Percentiles rank a stretch among this genome's conserved stretches.
Evolutionary conservation across 2,797 vertebrate species (phyloP).

Genomic region (Paguma larvata): DNA sequence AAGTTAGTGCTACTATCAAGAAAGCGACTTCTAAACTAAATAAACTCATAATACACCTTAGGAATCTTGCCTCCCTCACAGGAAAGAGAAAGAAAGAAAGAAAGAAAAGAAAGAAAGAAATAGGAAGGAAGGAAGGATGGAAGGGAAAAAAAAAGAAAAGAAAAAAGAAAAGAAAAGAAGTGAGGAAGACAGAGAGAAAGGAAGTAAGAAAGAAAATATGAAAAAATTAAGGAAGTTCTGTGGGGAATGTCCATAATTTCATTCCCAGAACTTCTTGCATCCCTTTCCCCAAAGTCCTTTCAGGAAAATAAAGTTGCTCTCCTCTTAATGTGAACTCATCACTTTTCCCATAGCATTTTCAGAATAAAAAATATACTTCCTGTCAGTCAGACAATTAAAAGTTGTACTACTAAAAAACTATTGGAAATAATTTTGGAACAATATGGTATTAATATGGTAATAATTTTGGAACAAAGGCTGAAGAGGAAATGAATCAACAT

Average conservation of each 20-base stretch:
- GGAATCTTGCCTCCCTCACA: neutral
- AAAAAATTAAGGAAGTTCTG: neutral
- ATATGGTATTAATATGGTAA: neutral
- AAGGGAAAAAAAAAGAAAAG: no score
- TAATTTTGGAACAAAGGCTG: slow-evolving; percentile 64
- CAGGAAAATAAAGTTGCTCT: slow-evolving; percentile 8
- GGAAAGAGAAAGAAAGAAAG: no score
- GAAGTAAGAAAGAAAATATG: neutral
- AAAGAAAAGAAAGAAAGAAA: no score
- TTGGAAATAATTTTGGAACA: slow-evolving; percentile 59
- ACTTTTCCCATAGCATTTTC: neutral
- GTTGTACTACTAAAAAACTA: slow-evolving; percentile 18
- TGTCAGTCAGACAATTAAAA: slow-evolving; percentile 20
- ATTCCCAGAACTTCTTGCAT: neutral
- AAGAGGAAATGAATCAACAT: slow-evolving; percentile 49
- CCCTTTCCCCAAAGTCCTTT: neutral
- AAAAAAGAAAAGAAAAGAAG: no score
- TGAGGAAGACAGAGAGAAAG: no score
- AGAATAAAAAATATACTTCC: neutral
- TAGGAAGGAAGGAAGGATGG: no score
- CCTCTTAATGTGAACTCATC: neutral
- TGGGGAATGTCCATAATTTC: neutral
- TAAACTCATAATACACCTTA: neutral
- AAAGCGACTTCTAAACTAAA: slow-evolving; percentile 30
- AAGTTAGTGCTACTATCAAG: neutral